Base-by-base conservation (phyloP, 2,888 invertebrate species). In the Cephus sareptanus region DNA sequence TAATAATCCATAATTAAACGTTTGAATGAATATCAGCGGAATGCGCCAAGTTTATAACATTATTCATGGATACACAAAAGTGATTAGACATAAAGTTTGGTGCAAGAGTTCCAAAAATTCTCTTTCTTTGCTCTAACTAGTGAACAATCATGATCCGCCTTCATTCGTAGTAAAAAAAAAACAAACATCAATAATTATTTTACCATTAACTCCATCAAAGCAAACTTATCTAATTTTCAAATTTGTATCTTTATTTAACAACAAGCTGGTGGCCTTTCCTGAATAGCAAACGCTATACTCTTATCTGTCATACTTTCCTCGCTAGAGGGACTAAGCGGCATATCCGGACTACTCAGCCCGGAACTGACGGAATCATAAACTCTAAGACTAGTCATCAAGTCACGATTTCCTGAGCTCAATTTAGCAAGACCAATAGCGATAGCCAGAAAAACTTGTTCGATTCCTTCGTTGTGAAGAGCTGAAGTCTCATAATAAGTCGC, bases 401-500 rank as follows among this genome's bases (percentile, higher is more conserved):
- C 84, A 0, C 77, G 74, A 37, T 85, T 82, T 30, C 86, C 85
- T 0, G 83, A 79, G 9, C 77, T 81, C 74, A 85, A 73, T 13
- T 93, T 93, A 12, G 95, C 92, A 15, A 96, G 91, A 0, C 94
- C 94, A 34, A 93, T 90, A 0, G 96, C 96, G 0, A 95, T 94
- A 77, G 93, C 93, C 68, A 94, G 90, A 88, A 97, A 97, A 40
- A 96, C 95, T 82, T 95, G 94, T 85, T 96, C 95, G 75, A 97
- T 94, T 0, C 96, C 96, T 93, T 95, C 95, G 87, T 96, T 95
- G 81, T 95, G 94, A 81, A 96, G 92, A 0, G 97, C 97, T 0
- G 97, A 98, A 0, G 96, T 95, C 90, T 98, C 98, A 85, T 95
- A 95, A 92, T 97, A 97, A 13, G 93, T 92, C 3, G 97, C 97